phyloP scores from a whole-genome alignment of 2,797 vertebrate genomes.

The Zonotrichia albicollis region DNA sequence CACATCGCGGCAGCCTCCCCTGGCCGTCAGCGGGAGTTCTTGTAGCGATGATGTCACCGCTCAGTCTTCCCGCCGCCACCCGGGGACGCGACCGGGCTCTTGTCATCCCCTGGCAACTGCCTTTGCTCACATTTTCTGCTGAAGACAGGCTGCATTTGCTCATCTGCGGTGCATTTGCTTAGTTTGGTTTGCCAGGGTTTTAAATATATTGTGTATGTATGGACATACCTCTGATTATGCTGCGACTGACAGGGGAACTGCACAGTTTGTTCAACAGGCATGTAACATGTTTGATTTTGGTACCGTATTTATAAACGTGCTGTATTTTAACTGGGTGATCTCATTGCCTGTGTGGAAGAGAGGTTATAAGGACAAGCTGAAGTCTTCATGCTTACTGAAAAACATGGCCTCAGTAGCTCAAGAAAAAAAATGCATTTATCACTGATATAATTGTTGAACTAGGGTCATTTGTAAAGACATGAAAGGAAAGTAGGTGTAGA shows the following conservation, averaged over 20 bases:
- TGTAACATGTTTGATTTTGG: background rate
- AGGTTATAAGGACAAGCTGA: background rate
- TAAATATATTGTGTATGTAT: background rate
- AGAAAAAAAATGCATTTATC: background rate
- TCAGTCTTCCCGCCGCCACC: background rate
- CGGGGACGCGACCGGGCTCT: background rate
- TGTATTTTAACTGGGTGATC: background rate
- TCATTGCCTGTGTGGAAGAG: conserved; percentile 9
- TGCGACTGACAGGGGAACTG: background rate
- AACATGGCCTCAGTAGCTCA: background rate
- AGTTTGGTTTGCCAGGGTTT: background rate
- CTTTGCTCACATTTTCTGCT: background rate
- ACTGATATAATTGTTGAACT: background rate
- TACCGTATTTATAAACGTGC: background rate
- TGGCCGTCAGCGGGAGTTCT: background rate
- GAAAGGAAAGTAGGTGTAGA: background rate
- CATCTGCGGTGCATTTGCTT: background rate
- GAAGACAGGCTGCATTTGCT: background rate
- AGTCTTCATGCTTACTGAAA: background rate
- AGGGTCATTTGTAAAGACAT: background rate
- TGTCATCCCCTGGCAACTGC: background rate
- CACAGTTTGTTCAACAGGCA: background rate
- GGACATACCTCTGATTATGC: background rate
- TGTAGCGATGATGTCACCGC: background rate
- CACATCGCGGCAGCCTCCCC: background rate